Conservation (phyloP, 2,113 vertebrate species). For the Grus americana region DNA sequence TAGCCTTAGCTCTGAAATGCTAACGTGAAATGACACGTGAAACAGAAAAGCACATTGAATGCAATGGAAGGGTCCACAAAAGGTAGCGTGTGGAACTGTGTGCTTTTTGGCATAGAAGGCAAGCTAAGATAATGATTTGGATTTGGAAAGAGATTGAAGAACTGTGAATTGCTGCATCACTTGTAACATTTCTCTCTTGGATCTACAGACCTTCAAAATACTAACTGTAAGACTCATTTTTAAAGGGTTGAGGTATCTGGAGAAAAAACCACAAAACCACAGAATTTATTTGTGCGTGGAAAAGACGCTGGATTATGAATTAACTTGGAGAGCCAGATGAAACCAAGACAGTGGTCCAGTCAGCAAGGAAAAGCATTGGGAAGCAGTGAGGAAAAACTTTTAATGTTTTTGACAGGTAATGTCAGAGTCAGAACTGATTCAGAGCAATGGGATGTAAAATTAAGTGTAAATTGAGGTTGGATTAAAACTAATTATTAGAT, state of each 20-base stretch:
- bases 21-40: accelerated
- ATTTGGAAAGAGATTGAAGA: not conserved
- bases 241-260: not conserved
- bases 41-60: not conserved
- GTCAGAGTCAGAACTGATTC: not conserved
- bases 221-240: not conserved
- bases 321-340: not conserved
- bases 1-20: not conserved
- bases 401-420: not conserved
- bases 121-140: constrained; percentile 3
- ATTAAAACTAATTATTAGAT: not conserved
- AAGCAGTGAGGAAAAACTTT: not conserved
- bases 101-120: not conserved
- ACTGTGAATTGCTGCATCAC: not conserved
- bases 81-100: not conserved
- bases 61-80: not conserved
- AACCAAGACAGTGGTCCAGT: not conserved
- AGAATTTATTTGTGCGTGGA: not conserved
- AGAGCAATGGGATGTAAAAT: not conserved
- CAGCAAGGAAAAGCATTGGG: not conserved
- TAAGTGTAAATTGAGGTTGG: not conserved
- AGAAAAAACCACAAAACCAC: not conserved
- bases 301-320: not conserved
- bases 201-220: not conserved
- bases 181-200: not conserved